Conservation (phyloP, 2,797 vertebrate genomes). For the Helicolenus hilgendorfi region DNA sequence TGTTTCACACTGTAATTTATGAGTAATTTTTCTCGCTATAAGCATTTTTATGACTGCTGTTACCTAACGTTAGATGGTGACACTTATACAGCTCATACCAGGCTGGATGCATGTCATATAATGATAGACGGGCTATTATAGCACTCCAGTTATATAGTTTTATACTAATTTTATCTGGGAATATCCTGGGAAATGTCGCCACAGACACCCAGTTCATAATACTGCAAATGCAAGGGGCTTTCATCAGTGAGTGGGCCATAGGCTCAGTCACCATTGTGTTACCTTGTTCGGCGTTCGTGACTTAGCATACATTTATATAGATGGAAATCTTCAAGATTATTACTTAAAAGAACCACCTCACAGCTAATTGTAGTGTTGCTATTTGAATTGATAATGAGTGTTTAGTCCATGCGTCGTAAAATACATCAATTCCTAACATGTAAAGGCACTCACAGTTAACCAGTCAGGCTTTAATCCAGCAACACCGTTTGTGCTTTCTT, state of each 20-base stretch:
- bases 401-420: background rate
- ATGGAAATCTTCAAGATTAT: background rate
- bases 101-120: background rate
- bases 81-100: background rate
- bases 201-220: background rate
- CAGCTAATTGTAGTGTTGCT: background rate
- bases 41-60: background rate
- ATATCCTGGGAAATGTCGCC: background rate
- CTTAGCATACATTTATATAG: background rate
- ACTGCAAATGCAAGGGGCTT: background rate
- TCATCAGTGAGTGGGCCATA: background rate
- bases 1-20: no score
- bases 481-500: background rate
- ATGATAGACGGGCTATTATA: background rate
- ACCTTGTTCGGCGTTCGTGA: no score
- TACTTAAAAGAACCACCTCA: background rate
- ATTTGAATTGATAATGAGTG: background rate
- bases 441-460: background rate
- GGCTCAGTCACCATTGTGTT: no score
- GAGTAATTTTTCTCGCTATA: background rate
- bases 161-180: no score
- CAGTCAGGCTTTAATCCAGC: constrained; percentile 13
- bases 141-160: background rate
- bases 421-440: background rate
- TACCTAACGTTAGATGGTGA: background rate